Percentiles rank a stretch among this genome's conserved stretches.
Evolutionary conservation across 2,797 vertebrate species (phyloP).

Genomic region (Pangasius sanitwongsei): DNA sequence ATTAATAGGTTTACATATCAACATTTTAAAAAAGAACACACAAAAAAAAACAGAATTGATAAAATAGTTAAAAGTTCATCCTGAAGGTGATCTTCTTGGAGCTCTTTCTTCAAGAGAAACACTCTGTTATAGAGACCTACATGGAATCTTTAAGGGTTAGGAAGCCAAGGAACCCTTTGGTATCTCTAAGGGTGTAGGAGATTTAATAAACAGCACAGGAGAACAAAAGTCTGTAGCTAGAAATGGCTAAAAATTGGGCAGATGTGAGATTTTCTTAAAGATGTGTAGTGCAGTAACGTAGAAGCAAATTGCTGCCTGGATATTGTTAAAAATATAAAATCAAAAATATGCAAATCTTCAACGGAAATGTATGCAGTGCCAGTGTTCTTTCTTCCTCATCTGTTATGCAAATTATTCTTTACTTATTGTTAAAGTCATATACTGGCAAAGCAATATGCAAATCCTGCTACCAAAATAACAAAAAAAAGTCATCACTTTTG

Average conservation of each 20-base stretch:
- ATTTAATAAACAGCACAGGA: background rate
- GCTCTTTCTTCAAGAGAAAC: no score
- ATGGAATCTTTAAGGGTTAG: background rate
- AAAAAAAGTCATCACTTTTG: background rate
- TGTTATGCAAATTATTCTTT: conserved; percentile 28
- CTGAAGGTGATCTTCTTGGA: background rate
- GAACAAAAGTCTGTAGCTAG: background rate
- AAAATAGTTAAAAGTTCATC: background rate
- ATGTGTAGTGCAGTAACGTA: background rate
- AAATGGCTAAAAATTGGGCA: background rate
- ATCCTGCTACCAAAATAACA: background rate
- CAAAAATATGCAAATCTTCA: conserved; percentile 15
- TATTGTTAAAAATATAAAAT: background rate
- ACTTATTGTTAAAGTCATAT: conserved; percentile 13
- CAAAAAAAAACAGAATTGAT: background rate
- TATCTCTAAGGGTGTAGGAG: background rate
- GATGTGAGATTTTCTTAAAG: background rate
- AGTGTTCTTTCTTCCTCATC: background rate
- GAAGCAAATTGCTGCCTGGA: background rate
- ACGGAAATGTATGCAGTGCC: background rate
- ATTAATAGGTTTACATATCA: background rate
- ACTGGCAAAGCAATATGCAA: conserved; percentile 5
- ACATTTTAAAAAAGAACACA: background rate
- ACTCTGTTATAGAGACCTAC: background rate
- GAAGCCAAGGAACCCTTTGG: background rate